Evolutionary conservation across 2,888 invertebrate species (phyloP), one percentile per base, ranked within the genome.

Genomic region (Microchrysa polita): DNA sequence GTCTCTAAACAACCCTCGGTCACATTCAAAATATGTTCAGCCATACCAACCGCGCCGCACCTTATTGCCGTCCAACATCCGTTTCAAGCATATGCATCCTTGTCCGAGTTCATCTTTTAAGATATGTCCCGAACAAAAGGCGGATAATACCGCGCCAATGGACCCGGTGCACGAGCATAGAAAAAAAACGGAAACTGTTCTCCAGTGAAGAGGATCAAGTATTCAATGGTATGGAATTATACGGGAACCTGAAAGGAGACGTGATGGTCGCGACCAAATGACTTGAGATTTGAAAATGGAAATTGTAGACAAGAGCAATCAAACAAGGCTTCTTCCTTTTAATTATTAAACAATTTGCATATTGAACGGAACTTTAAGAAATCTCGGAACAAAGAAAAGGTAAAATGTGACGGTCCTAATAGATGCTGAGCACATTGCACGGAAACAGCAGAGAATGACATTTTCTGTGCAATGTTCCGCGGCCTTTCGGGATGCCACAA

Each of bases 331-430:
- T 67, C 65, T 67, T 67, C 67, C 67, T 71, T 72, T 75, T 75
- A 75, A 75, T 75, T 73, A 75, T 75, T 73, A 74, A 75, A 72
- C 72, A 74, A 75, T 75, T 75, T 75, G 75, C 75, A 75, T 75
- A 75, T 74, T 74, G 75, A 65, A 52, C 42, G 69, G 67, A 67
- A 59, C 59, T 52, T 59, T 67, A 75, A 63, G 57, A 44, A 67
- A 40, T 44, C 63, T 55, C 34, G 10, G 67, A 34, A 44, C 34
- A 55, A 63, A 53, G 55, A 44, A 34, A 34, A 67, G 69, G 61
- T 61, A 22, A 44, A 59, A 57, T 16, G 9, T 34, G 40, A 16
- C 72, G 71, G 61, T 40, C 20, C n/a, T 67, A 48, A 57, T 59
- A 18, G 23, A 65, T 48, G 27, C 27, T 14, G 53, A 34, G 22